A percentile compares a stretch with the other conserved stretches of the same genome.
Evolutionary conservation across 2,797 vertebrate species (phyloP).

Genomic region (Thamnophis elegans): DNA sequence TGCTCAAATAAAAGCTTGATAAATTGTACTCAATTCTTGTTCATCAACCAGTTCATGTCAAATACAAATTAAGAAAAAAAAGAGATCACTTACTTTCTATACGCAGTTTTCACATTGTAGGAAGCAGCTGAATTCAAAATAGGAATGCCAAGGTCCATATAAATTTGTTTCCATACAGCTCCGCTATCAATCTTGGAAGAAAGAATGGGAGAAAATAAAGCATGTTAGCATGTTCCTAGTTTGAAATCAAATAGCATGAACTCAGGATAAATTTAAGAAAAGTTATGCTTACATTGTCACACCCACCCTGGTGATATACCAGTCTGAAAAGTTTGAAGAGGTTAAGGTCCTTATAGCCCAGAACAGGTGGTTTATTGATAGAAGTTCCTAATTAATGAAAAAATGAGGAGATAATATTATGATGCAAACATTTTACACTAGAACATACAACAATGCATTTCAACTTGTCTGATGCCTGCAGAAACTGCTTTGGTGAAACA

Average conservation of each 20-base stretch:
- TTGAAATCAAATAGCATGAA: conserved; percentile 10
- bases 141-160: conserved; percentile 98
- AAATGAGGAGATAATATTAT: conserved; percentile 16
- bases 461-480: background rate
- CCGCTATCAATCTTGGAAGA: conserved; percentile 88
- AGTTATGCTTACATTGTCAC: conserved; percentile 83
- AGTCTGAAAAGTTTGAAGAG: conserved; percentile 97
- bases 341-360: conserved; percentile 98
- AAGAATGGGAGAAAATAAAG: background rate
- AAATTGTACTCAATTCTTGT: background rate
- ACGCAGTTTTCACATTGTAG: conserved; percentile 99
- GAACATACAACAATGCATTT: background rate
- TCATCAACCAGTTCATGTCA: background rate
- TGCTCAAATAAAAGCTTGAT: background rate
- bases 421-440: background rate
- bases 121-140: conserved; percentile 98
- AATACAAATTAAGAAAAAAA: background rate
- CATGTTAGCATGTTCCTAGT: background rate
- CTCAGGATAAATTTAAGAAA: conserved; percentile 35
- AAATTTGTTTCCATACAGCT: conserved; percentile 98
- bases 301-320: conserved; percentile 92
- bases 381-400: conserved; percentile 81
- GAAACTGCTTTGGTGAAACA: background rate
- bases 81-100: conserved; percentile 88
- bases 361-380: conserved; percentile 97